Evolutionary conservation across 2,888 invertebrate genomes (phyloP).

Genomic region (Chelonus formosanus): DNA sequence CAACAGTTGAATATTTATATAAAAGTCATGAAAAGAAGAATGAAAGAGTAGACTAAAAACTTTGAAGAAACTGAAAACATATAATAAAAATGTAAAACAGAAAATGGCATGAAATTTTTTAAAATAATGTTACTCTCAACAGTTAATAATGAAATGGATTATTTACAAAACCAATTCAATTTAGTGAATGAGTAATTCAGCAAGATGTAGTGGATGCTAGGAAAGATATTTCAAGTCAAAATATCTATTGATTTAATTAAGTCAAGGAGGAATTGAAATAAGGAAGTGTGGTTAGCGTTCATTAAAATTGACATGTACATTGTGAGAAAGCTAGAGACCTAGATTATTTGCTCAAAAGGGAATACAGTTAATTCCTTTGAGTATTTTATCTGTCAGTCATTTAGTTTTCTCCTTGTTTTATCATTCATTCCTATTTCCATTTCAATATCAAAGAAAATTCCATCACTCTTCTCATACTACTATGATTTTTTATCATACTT

Average conservation of each 20-base stretch:
- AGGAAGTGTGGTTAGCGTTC: slow-evolving; percentile 28
- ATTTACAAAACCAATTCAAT: neutral
- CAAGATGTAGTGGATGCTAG: slow-evolving; percentile 15
- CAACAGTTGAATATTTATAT: too few species aligned
- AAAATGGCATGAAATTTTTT: too few species aligned
- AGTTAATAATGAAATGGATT: too few species aligned
- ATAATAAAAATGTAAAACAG: too few species aligned
- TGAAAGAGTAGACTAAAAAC: too few species aligned
- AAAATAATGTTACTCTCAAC: too few species aligned
- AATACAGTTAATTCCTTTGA: slow-evolving; percentile 11
- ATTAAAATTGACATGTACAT: slow-evolving; percentile 32
- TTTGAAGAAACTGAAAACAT: too few species aligned
- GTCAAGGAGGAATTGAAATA: slow-evolving; percentile 20
- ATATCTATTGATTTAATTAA: slow-evolving; percentile 38
- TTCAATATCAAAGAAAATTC: neutral
- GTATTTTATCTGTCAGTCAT: slow-evolving; percentile 22
- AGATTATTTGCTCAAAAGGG: slow-evolving; percentile 5
- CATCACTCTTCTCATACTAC: too few species aligned
- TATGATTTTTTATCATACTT: too few species aligned
- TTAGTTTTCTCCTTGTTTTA: neutral
- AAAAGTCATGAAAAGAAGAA: too few species aligned
- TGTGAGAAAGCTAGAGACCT: slow-evolving; percentile 9
- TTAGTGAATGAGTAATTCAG: slow-evolving; percentile 22
- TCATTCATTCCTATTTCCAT: neutral
- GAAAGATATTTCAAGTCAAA: slow-evolving; percentile 9